Conservation (phyloP, 2,113 vertebrate genomes). For the Phodopus roborovskii region DNA sequence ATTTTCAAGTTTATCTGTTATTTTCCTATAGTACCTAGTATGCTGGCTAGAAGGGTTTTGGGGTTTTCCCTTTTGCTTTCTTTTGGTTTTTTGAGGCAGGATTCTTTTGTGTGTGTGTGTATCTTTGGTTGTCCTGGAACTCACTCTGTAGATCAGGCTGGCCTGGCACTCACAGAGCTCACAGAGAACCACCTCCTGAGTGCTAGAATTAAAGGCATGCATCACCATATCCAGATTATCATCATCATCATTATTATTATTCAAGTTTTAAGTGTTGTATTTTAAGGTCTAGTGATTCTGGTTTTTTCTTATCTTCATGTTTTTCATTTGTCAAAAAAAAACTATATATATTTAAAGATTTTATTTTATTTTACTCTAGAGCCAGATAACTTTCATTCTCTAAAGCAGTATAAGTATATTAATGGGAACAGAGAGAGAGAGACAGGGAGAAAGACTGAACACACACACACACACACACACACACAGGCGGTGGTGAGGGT, state of each 20-base stretch:
- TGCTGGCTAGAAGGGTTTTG: not conserved
- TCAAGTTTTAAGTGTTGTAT: not conserved
- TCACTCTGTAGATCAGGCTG: too few relatives aligned
- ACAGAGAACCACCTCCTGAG: too few relatives aligned
- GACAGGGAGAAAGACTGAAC: not conserved
- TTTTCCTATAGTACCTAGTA: not conserved
- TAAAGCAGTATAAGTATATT: not conserved
- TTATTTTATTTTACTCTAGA: not conserved
- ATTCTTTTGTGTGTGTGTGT: too few relatives aligned
- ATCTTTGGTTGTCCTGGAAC: too few relatives aligned
- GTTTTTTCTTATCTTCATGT: not conserved
- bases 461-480: not conserved
- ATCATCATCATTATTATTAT: too few relatives aligned
- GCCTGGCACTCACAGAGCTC: too few relatives aligned
- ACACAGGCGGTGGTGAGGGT: not conserved
- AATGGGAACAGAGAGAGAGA: not conserved
- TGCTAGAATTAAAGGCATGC: too few relatives aligned
- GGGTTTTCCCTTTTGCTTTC: not conserved
- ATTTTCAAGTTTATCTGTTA: not conserved
- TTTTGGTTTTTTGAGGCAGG: too few relatives aligned
- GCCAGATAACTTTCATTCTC: not conserved
- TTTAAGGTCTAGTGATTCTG: not conserved
- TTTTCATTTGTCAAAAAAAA: conserved; percentile 6
- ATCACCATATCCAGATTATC: too few relatives aligned
- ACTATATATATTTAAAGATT: not conserved